Evolutionary conservation across 2,797 vertebrate species (phyloP), one percentile per base, ranked within the genome.

Genomic region (Pseudomugil gertrudae): DNA sequence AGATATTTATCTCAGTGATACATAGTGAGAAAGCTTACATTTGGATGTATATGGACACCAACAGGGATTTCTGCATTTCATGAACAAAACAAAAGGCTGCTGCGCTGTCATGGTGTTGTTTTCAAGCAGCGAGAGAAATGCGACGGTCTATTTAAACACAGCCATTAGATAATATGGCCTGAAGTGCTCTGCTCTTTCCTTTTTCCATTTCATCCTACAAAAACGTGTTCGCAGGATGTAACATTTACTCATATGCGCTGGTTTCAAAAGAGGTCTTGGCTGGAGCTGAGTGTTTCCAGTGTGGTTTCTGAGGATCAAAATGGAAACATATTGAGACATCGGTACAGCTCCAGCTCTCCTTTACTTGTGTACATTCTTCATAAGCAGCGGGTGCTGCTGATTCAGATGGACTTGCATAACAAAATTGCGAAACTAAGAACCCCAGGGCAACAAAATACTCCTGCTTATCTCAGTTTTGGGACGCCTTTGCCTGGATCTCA

Each of bases 261-360:
- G 83, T 92, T 91, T 87, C 71, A 83, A 84, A 89, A 87, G 76
- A 47, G 79, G 65, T 86, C 80, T 91, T 92, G 90, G 91, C 87
- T 8, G 4, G 51, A 64, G 74, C 68, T 21, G 14, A 52, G 53
- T 85, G 79, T 91, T 91, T 92, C 90, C 90, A 90, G 79, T 74
- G 86, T 84, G 81, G 88, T 79, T 89, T 90, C 81, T 64, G 85
- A 80, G 82, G 81, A 84, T 81, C 75, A 84, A 91, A 92, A 90
- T 91, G 87, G 78, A 92, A 92, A 91, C 88, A 91, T 72, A 89
- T 87, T 90, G 88, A 80, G 83, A 79, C 57, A 75, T 63, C 70
- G 64, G 73, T 83, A 57, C 78, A 24, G 71, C 79, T 89, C 87
- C 90, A 90, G 81, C 78, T 83, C 81, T 72, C 85, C 75, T 81